phyloP scores from a whole-genome alignment of 2,797 vertebrate genomes.

The Alauda arvensis region DNA sequence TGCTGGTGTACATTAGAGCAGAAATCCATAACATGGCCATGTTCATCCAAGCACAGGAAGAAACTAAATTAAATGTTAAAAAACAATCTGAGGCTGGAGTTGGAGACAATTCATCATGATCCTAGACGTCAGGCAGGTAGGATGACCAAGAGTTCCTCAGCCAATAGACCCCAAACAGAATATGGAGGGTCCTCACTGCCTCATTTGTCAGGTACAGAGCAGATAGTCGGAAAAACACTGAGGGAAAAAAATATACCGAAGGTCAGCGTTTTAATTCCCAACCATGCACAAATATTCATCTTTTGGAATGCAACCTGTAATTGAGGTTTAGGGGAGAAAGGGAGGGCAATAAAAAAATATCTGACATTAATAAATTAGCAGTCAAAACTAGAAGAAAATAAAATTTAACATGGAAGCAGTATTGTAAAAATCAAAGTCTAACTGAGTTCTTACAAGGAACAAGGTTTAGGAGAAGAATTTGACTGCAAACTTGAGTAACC shows the following conservation, averaged over 20 bases:
- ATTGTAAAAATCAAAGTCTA: not conserved
- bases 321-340: slow-evolving; percentile 34
- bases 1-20: slow-evolving; percentile 97
- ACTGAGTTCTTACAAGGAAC: not conserved
- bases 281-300: slow-evolving; percentile 52
- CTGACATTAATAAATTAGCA: slow-evolving; percentile 44
- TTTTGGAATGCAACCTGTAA: slow-evolving; percentile 63
- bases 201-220: slow-evolving; percentile 79
- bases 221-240: slow-evolving; percentile 75
- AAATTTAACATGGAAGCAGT: not conserved
- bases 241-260: slow-evolving; percentile 70
- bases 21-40: slow-evolving; percentile 97
- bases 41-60: slow-evolving; percentile 99
- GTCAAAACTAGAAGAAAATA: slow-evolving; percentile 30
- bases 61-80: slow-evolving; percentile 99
- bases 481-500: not conserved
- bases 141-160: slow-evolving; percentile 78
- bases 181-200: slow-evolving; percentile 71
- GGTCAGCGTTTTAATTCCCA: slow-evolving; percentile 78
- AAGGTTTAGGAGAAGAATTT: not conserved
- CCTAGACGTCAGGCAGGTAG: slow-evolving; percentile 84
- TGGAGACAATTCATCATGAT: slow-evolving; percentile 98
- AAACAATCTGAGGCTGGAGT: slow-evolving; percentile 95
- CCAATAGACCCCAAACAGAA: slow-evolving; percentile 78
- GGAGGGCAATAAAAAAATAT: not conserved